Conservation (phyloP, 2,797 vertebrate genomes). For the Margarornis squamiger region DNA sequence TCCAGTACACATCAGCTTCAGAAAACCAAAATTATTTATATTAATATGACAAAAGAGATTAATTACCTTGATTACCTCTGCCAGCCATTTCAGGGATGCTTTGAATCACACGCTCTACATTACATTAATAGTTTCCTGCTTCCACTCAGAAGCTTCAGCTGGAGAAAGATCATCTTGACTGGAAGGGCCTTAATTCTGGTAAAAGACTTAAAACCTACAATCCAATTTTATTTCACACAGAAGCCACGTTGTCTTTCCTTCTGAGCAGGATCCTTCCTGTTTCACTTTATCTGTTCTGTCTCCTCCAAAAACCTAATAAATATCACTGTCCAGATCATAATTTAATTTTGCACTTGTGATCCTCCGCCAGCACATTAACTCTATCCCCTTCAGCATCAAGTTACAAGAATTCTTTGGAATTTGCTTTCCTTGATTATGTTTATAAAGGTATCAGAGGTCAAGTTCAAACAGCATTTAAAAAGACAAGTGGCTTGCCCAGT, state of each 20-base stretch:
- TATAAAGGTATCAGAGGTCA: neutral
- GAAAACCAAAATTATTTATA: neutral
- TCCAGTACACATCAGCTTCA: neutral
- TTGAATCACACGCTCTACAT: neutral
- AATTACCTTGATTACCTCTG: neutral
- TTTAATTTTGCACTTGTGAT: neutral
- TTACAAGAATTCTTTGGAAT: neutral
- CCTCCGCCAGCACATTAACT: neutral
- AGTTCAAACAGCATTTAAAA: neutral
- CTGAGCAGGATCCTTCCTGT: neutral
- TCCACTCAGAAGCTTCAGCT: neutral
- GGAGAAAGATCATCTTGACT: neutral
- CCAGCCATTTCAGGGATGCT: neutral
- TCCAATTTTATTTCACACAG: neutral
- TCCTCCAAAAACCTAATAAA: neutral
- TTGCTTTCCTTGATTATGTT: neutral
- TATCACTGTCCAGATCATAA: neutral
- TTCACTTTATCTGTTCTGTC: neutral
- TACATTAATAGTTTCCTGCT: neutral
- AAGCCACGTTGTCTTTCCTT: neutral
- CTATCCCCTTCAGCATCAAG: neutral
- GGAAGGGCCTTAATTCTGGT: neutral
- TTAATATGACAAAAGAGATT: neutral
- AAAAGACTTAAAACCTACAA: neutral
- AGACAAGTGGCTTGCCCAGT: neutral